Percentiles rank a stretch among this genome's conserved stretches.
These are phyloP conservation scores for Denticeps clupeoides DNA, from an alignment of 2,797 vertebrate species.

Conservation along the genomic window DNA sequence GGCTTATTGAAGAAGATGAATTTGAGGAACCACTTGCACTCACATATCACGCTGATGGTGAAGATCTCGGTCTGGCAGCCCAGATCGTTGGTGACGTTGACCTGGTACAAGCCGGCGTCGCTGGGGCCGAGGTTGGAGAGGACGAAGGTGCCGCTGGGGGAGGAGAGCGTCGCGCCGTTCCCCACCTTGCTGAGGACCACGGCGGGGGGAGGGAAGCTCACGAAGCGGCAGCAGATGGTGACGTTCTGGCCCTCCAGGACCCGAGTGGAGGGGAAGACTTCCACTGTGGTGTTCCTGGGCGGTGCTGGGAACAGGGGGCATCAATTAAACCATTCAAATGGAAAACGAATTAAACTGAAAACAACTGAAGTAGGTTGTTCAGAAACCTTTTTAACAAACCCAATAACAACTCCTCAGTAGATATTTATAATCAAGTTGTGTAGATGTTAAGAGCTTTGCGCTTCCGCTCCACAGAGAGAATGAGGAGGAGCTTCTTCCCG, in stretches of 20 bases:
- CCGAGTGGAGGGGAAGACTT: constrained; percentile 45
- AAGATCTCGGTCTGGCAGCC: constrained; percentile 47
- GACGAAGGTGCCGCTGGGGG: constrained; percentile 46
- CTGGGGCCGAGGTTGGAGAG: constrained; percentile 47
- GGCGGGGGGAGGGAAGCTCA: constrained; percentile 47
- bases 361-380: no score
- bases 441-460: no score
- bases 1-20: no score
- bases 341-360: no score
- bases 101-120: constrained; percentile 46
- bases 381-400: no score
- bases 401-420: no score
- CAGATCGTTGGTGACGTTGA: constrained; percentile 51
- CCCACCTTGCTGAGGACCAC: constrained; percentile 51
- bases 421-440: no score
- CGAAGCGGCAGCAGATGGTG: constrained; percentile 46
- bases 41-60: constrained; percentile 53
- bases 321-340: no score
- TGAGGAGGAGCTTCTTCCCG: no score
- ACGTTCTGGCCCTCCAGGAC: constrained; percentile 57
- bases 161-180: constrained; percentile 41
- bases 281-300: constrained; percentile 50
- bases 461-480: no score
- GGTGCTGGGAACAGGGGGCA: constrained; percentile 38
- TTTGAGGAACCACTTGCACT: constrained; percentile 16